These are phyloP conservation scores for Tipula vernalis DNA, from an alignment of 2,888 invertebrate species.

Conservation along the genomic window DNA sequence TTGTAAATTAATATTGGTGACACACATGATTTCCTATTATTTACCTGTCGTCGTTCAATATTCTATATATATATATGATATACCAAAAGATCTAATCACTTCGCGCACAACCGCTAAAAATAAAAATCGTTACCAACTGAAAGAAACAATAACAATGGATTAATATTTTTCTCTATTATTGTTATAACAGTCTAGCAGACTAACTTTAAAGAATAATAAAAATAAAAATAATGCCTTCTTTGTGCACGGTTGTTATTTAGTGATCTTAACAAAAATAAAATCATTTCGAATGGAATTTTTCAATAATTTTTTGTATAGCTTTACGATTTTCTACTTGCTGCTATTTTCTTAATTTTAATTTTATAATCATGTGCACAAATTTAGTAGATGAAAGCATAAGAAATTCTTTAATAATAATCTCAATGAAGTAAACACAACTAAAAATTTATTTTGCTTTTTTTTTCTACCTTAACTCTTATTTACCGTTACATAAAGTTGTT, in stretches of 20 bases:
- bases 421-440: background rate
- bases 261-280: background rate
- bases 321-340: background rate
- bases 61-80: background rate
- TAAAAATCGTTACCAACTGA: background rate
- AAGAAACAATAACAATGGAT: background rate
- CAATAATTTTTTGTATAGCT: background rate
- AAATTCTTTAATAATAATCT: slow-evolving; percentile 4
- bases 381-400: background rate
- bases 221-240: background rate
- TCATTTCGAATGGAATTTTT: background rate
- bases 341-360: background rate
- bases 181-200: background rate
- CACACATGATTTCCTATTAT: background rate
- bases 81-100: background rate
- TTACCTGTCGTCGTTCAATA: background rate
- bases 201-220: background rate
- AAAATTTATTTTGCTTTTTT: background rate
- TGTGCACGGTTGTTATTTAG: background rate
- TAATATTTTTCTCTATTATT: background rate
- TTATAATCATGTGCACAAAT: background rate
- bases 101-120: background rate
- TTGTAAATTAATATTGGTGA: background rate
- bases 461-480: background rate
- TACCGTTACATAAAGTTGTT: slow-evolving; percentile 8